phyloP scores from a whole-genome alignment of 2,888 invertebrate genomes.

The Dugesia japonica region DNA sequence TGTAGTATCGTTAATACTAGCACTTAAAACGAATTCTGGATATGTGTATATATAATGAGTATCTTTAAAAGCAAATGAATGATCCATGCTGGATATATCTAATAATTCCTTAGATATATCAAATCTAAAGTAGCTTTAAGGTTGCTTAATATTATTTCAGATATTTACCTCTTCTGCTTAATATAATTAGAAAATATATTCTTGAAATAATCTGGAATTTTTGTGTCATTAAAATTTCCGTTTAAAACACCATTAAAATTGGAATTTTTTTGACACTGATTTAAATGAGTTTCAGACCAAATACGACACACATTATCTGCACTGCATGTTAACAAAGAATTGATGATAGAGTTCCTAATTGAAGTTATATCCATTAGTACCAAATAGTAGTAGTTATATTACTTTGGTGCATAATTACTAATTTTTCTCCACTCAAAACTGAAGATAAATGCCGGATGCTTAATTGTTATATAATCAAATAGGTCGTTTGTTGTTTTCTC shows the following conservation, averaged over 20 bases:
- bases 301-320: conserved; percentile 93
- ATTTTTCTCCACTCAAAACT: conserved; percentile 91
- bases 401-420: conserved; percentile 98
- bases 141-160: no score
- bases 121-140: no score
- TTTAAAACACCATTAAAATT: neutral
- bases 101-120: no score
- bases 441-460: conserved; percentile 27
- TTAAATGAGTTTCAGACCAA: conserved; percentile 85
- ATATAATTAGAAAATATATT: neutral
- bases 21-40: neutral
- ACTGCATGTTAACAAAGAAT: conserved; percentile 91
- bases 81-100: no score
- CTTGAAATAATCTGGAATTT: neutral
- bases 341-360: conserved; percentile 75
- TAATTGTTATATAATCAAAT: conserved; percentile 17
- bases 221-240: neutral
- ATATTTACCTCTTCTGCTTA: neutral
- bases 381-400: conserved; percentile 40
- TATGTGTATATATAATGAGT: neutral
- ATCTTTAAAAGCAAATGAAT: no score
- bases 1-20: conserved; percentile 4
- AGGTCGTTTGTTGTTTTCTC: neutral
- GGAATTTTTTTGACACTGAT: neutral
- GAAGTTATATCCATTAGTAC: neutral